Percentiles rank a stretch among this genome's conserved stretches.
Evolutionary conservation across 2,888 invertebrate genomes (phyloP).

Genomic region (Gymnocheta viridis): DNA sequence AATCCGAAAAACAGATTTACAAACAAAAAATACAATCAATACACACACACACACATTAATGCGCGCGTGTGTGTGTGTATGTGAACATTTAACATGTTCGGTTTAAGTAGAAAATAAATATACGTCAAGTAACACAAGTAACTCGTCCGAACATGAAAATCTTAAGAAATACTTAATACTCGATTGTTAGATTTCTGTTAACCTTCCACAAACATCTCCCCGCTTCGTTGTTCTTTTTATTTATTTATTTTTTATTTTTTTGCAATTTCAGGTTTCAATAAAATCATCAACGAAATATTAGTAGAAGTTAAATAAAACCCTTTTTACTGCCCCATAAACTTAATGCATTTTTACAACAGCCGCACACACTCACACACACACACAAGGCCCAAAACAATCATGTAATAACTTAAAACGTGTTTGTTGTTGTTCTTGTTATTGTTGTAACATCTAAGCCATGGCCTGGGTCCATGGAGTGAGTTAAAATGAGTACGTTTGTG

Average conservation of each 20-base stretch:
- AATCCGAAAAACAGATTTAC: too few species aligned
- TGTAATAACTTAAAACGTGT: constrained; percentile 11
- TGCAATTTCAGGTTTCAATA: constrained; percentile 41
- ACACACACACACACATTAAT: too few species aligned
- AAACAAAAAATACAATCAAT: too few species aligned
- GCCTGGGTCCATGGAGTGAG: background rate
- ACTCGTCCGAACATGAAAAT: background rate
- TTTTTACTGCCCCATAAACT: constrained; percentile 52
- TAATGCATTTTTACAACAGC: constrained; percentile 36
- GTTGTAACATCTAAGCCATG: constrained; percentile 21
- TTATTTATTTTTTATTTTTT: background rate
- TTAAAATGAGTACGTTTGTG: background rate
- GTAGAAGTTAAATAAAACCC: constrained; percentile 38
- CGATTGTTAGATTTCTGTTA: constrained; percentile 23
- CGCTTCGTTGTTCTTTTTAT: background rate
- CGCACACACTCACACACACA: background rate
- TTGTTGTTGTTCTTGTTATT: too few species aligned
- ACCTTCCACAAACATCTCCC: constrained; percentile 24
- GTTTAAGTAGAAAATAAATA: background rate
- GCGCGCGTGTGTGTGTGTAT: background rate
- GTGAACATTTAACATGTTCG: background rate
- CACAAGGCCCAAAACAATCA: background rate
- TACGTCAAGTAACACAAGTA: background rate
- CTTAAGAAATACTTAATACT: background rate
- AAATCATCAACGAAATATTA: constrained; percentile 3